Conservation (phyloP, 2,797 vertebrate genomes). For the Bovichtus variegatus region DNA sequence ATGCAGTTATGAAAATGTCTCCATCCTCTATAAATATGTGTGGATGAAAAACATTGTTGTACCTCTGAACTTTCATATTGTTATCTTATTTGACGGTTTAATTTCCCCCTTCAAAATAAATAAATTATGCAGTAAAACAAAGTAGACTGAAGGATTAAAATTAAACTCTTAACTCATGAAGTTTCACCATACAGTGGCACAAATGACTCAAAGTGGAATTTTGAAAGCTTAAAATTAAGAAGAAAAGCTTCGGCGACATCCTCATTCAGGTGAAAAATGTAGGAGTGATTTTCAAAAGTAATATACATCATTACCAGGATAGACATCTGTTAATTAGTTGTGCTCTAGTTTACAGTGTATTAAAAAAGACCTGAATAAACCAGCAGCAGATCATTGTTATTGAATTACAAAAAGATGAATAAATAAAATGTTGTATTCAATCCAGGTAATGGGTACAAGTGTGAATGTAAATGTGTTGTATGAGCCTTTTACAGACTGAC, state of each 20-base stretch:
- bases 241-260: slow-evolving; percentile 9
- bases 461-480: slow-evolving; percentile 15
- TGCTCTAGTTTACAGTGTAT: not conserved
- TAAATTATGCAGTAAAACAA: slow-evolving; percentile 1
- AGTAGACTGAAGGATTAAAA: slow-evolving; percentile 18
- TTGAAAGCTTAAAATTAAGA: slow-evolving; percentile 7
- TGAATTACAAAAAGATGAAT: slow-evolving; percentile 22
- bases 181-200: not conserved
- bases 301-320: not conserved
- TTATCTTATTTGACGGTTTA: not conserved
- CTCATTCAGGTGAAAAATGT: not conserved
- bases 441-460: slow-evolving; percentile 19
- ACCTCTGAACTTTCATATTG: slow-evolving; percentile 4
- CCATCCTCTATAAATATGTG: slow-evolving; percentile 1
- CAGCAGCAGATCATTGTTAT: slow-evolving; percentile 24
- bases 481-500: slow-evolving; percentile 11
- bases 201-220: slow-evolving; percentile 8
- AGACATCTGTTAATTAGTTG: not conserved
- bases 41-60: not conserved
- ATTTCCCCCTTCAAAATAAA: slow-evolving; percentile 8
- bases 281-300: not conserved
- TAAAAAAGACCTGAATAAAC: slow-evolving; percentile 10
- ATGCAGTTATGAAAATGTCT: slow-evolving; percentile 39
- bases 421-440: slow-evolving; percentile 18
- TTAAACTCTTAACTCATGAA: slow-evolving; percentile 46